Percentiles rank a stretch among this genome's conserved stretches.
Evolutionary conservation across 2,113 vertebrate species (phyloP).

Genomic region (Limnothrissa miodon): DNA sequence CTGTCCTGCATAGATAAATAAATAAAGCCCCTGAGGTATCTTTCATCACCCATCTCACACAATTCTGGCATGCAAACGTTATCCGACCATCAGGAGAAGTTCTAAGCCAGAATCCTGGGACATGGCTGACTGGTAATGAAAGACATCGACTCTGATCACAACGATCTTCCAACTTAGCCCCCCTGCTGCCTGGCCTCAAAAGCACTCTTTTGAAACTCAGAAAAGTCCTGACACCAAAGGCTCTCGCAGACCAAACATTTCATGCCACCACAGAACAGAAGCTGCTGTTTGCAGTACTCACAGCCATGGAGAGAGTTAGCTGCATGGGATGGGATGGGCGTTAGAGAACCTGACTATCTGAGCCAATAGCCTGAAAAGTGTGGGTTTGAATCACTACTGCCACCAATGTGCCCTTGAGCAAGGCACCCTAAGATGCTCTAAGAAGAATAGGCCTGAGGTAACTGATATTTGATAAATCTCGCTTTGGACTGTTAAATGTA

Average conservation of each 20-base stretch:
- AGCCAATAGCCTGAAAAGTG: no score
- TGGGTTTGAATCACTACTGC: no score
- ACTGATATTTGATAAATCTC: no score
- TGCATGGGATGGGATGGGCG: conserved; percentile 6
- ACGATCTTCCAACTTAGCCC: not conserved
- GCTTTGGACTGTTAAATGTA: no score
- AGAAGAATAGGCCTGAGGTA: no score
- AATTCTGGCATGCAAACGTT: not conserved
- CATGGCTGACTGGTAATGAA: conserved; percentile 53
- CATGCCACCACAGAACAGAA: not conserved
- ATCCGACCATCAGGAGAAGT: not conserved
- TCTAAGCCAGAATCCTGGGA: conserved; percentile 38
- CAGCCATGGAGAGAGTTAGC: conserved; percentile 29
- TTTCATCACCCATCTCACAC: not conserved
- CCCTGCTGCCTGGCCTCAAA: not conserved
- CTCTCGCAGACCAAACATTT: conserved; percentile 19
- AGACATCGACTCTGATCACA: conserved; percentile 20
- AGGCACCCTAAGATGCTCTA: no score
- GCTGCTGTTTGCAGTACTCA: conserved; percentile 37
- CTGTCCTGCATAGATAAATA: not conserved
- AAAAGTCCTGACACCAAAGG: not conserved
- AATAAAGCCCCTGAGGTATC: not conserved
- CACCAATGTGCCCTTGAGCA: no score
- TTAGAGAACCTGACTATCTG: no score
- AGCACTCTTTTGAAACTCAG: conserved; percentile 5